Evolutionary conservation across 2,888 invertebrate genomes (phyloP), one percentile per base, ranked within the genome.

Genomic region (Rhingia rostrata): DNA sequence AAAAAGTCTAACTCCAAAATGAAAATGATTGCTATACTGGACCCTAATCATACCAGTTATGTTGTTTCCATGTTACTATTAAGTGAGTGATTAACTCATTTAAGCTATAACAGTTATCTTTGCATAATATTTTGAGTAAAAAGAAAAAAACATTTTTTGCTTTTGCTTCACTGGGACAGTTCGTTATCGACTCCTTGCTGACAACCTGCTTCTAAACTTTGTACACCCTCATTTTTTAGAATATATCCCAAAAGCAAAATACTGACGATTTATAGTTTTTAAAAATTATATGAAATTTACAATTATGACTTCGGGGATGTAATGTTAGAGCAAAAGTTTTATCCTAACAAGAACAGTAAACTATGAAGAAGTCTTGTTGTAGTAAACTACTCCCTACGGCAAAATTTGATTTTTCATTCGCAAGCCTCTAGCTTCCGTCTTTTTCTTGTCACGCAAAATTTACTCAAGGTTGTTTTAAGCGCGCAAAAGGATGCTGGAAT

Each of bases 341-440:
- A 41, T 58, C 30, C 43, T 61, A 54, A 60, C 54, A 47, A 35
- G 47, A 60, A 73, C 61, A 47, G 39, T 35, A 54, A 80, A 63
- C 80, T 80, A 79, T 66, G 37, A 7, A 63, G 51, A 43, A 80
- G 74, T 74, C 54, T 61, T 73, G 61, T 33, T 54, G 33, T 45
- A 54, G 67, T 35, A 66, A 70, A 73, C 73, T 80, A 73, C 60
- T 73, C 79, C 73, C 74, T 32, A 12, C 54, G 67, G 80, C 61
- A 67, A 54, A 67, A 80, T 73, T 74, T 80, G 2, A 41, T 22
- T 80, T 66, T 54, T 61, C 7, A 14, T 10, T 41, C 51, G 3
- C 30, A 41, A 67, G 39, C 63, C 49, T 70, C 45, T 60, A 43
- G 54, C 32, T 64, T 22, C 60, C 35, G 51, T 56, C 41, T 39